Evolutionary conservation across 2,113 vertebrate genomes (phyloP).

Genomic region (Cervus canadensis): DNA sequence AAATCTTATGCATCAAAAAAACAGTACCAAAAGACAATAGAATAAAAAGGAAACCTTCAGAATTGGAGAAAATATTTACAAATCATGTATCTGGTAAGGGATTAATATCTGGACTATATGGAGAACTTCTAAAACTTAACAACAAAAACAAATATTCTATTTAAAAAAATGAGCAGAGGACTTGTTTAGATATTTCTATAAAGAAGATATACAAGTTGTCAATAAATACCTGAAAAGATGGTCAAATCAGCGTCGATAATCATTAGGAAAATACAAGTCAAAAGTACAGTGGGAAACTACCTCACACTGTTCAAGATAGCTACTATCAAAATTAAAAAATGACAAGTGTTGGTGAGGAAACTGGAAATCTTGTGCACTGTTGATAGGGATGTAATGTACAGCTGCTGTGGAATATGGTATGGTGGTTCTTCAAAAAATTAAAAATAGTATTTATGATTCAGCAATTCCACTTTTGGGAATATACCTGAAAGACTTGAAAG

Average conservation of each 20-base stretch:
- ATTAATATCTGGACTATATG: not conserved
- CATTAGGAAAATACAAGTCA: not conserved
- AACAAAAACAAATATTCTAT: not conserved
- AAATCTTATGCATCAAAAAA: not conserved
- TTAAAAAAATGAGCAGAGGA: not conserved
- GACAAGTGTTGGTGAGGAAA: not conserved
- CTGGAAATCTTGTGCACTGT: not conserved
- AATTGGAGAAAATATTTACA: not conserved
- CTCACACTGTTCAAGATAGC: not conserved
- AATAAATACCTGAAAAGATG: not conserved
- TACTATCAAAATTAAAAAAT: not conserved
- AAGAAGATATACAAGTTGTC: not conserved
- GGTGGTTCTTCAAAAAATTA: not conserved
- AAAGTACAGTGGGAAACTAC: not conserved
- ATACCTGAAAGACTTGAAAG: not conserved
- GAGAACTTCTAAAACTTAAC: not conserved
- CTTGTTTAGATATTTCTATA: not conserved
- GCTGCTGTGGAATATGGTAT: not conserved
- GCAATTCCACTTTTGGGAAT: not conserved
- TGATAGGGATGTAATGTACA: not conserved
- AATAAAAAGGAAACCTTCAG: not conserved
- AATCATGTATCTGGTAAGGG: not conserved
- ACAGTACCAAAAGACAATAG: not conserved
- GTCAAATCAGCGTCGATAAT: not conserved
- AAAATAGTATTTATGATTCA: not conserved